phyloP scores from a whole-genome alignment of 2,113 vertebrate species.

The Rhadina sibilatrix region DNA sequence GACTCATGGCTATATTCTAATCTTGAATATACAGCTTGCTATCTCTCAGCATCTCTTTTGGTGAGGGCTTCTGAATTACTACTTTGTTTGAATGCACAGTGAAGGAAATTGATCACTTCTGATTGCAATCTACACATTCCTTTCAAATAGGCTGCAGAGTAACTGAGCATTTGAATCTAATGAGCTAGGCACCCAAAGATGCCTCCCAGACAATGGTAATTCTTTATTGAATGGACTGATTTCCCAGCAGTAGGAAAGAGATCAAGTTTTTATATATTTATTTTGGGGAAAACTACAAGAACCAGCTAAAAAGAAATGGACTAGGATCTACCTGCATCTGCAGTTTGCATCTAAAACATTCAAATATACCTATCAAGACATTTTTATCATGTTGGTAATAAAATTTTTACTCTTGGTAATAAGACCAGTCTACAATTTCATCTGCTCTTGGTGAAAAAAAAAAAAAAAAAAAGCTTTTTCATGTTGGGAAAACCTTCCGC shows the following conservation, averaged over 20 bases:
- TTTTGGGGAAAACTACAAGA: neutral
- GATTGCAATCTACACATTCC: neutral
- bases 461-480: neutral
- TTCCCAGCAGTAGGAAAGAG: neutral
- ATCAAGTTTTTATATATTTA: neutral
- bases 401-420: constrained; percentile 3
- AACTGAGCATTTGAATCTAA: neutral
- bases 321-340: neutral
- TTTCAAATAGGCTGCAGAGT: neutral
- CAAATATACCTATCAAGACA: neutral
- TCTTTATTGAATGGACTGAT: neutral
- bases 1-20: neutral
- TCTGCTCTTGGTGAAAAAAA: neutral
- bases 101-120: neutral
- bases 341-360: neutral
- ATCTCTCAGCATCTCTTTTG: neutral
- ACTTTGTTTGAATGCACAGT: neutral
- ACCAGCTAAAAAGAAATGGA: neutral
- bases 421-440: constrained; percentile 36
- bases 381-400: neutral
- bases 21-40: neutral
- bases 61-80: neutral
- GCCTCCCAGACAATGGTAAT: neutral
- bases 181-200: neutral
- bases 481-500: neutral